Conservation (phyloP, 2,888 invertebrate genomes). For the Epinotia nisella region DNA sequence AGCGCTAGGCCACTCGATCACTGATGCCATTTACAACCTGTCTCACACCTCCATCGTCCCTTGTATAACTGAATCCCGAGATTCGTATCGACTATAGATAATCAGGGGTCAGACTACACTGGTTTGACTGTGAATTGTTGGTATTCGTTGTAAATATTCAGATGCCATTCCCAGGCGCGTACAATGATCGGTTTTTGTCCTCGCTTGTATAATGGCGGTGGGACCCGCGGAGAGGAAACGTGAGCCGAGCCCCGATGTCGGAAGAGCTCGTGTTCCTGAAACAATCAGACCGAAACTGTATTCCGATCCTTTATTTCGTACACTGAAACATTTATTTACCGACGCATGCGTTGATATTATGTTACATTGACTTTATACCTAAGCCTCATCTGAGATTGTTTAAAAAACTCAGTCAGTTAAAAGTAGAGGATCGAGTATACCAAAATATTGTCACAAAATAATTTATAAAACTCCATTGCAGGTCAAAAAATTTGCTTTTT, state of each 20-base stretch:
- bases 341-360: constrained; percentile 12
- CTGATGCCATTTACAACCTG: background rate
- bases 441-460: too few relatives aligned
- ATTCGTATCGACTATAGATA: background rate
- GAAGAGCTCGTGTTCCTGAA: constrained; percentile 87
- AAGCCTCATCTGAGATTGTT: background rate
- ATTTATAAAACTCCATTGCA: too few relatives aligned
- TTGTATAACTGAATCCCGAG: background rate
- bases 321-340: constrained; percentile 21
- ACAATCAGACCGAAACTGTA: constrained; percentile 85
- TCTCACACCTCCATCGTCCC: background rate
- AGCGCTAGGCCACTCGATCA: constrained; percentile 37
- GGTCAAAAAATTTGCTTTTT: too few relatives aligned
- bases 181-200: constrained; percentile 73
- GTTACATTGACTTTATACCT: constrained; percentile 7
- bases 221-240: constrained; percentile 88
- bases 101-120: background rate
- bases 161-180: constrained; percentile 67
- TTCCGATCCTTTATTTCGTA: constrained; percentile 58
- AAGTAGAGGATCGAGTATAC: background rate
- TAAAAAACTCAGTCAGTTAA: background rate
- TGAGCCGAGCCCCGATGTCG: constrained; percentile 88
- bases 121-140: background rate
- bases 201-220: constrained; percentile 69
- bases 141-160: constrained; percentile 35